These are phyloP conservation scores for Neodontobutis hainanensis DNA, from an alignment of 2,113 vertebrate genomes.

Conservation along the genomic window DNA sequence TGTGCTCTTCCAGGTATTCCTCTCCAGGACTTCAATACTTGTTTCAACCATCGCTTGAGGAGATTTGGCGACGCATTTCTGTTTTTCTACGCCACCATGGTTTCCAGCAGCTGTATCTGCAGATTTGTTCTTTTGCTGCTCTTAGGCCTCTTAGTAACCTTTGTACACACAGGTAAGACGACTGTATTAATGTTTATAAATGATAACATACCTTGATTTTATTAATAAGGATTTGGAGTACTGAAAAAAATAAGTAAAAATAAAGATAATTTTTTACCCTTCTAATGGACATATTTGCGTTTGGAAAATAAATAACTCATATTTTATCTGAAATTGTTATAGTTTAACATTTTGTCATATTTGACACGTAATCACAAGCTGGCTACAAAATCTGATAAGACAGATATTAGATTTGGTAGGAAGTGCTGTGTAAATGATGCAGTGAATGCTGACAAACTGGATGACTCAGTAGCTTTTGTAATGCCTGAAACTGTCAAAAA, in stretches of 20 bases:
- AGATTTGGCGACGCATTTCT: slow-evolving; percentile 43
- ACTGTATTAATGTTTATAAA: not conserved
- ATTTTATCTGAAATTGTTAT: too few relatives aligned
- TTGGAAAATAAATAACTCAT: too few relatives aligned
- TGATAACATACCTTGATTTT: not conserved
- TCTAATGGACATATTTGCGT: too few relatives aligned
- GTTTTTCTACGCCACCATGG: slow-evolving; percentile 63
- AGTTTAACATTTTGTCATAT: too few relatives aligned
- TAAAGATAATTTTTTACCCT: too few relatives aligned
- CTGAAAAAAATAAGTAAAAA: too few relatives aligned
- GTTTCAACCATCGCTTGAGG: slow-evolving; percentile 36
- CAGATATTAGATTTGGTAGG: slow-evolving; percentile 7
- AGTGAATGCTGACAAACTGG: slow-evolving; percentile 62
- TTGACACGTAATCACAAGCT: slow-evolving; percentile 2
- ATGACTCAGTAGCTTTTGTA: slow-evolving; percentile 52
- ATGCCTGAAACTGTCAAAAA: slow-evolving; percentile 37
- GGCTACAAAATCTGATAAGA: not conserved
- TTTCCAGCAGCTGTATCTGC: slow-evolving; percentile 56
- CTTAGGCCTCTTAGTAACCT: slow-evolving; percentile 66
- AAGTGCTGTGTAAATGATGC: slow-evolving; percentile 54
- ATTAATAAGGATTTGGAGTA: too few relatives aligned
- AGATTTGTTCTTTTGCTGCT: slow-evolving; percentile 62
- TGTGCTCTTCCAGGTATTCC: slow-evolving; percentile 20
- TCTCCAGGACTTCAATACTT: slow-evolving; percentile 31
- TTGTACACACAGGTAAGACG: slow-evolving; percentile 73